Percentiles rank a stretch among this genome's conserved stretches.
Conservation (phyloP, 2,113 vertebrate genomes). For the Mustela nigripes region DNA sequence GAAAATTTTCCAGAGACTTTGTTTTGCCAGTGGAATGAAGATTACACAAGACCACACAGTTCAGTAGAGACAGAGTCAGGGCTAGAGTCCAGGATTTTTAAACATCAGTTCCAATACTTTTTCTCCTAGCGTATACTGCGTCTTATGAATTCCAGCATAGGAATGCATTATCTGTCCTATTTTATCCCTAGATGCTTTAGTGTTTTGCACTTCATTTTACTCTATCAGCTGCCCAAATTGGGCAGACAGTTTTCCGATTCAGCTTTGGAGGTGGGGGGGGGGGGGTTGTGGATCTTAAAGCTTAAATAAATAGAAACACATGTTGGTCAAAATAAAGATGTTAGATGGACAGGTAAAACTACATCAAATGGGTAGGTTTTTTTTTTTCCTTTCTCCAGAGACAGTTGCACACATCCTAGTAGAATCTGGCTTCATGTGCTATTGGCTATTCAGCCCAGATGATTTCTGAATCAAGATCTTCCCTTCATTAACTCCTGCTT, state of each 20-base stretch:
- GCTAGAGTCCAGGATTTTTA: not conserved
- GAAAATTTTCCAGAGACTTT: conserved; percentile 14
- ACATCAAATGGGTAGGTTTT: not conserved
- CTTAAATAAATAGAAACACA: conserved; percentile 34
- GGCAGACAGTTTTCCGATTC: not conserved
- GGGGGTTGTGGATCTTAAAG: conserved; percentile 12
- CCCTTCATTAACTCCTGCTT: not conserved
- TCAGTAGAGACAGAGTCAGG: not conserved
- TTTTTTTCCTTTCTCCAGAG: not conserved
- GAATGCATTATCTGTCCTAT: not conserved
- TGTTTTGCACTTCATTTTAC: not conserved
- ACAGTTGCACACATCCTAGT: not conserved
- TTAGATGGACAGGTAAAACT: not conserved
- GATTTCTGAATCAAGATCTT: not conserved
- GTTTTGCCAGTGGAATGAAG: not conserved
- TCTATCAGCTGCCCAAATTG: not conserved
- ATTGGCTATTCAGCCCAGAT: not conserved
- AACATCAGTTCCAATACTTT: not conserved
- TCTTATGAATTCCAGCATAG: not conserved
- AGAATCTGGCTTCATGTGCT: not conserved
- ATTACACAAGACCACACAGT: not conserved
- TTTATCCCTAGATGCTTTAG: not conserved
- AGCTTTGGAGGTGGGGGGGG: not conserved
- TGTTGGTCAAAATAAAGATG: conserved; percentile 32
- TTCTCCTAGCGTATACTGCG: not conserved